Base-by-base conservation (phyloP, 2,113 vertebrate species). In the Silurus glanis region DNA sequence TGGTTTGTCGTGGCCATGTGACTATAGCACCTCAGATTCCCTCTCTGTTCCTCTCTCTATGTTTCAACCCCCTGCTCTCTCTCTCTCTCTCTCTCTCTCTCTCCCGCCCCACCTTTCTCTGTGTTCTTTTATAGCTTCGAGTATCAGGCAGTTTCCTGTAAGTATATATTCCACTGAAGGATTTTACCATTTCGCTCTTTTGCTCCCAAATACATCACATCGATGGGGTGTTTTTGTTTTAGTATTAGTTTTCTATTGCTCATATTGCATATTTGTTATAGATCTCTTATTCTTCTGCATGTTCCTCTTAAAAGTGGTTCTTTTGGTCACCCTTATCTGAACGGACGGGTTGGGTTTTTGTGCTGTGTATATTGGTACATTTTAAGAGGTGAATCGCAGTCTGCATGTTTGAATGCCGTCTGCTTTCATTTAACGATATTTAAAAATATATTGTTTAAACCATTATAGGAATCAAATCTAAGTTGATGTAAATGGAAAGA, bases 121-220 rank as follows among this genome's bases (percentile, higher is more conserved):
- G 76, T 93, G 90, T 89, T 90, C 94, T 90, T 94, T 91, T 91
- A 90, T 94, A 97, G 96, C 93, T 93, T 93, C 92, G 87, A 89
- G 94, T 91, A 93, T 94, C 93, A 93, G 94, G 85, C 93, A 81
- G 91, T 91, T 95, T 92, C 94, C 93, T 92, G 95, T 97, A 94
- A 97, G 96, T 94, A 93, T 93, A 90, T 90, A 85, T 64, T 78
- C 85, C 85, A 88, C 51, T 49, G 56, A 66, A 61, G 66, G 28
- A 56, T 62, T 87, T 75, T 45, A 55, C 66, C 47, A 55, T 76
- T 75, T 82, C 84, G 21, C n/a, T 55, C n/a, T 45, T 37, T 53
- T 45, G n/a, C 59, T 79, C 28, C 55, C 25, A 17, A 55, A 56
- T 28, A 45, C 28, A 66, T n/a, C 72, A 85, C 6, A 16, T 80